Evolutionary conservation across 1,140 invertebrate species (phyloP).

Genomic region (Dufourea novaeangliae): DNA sequence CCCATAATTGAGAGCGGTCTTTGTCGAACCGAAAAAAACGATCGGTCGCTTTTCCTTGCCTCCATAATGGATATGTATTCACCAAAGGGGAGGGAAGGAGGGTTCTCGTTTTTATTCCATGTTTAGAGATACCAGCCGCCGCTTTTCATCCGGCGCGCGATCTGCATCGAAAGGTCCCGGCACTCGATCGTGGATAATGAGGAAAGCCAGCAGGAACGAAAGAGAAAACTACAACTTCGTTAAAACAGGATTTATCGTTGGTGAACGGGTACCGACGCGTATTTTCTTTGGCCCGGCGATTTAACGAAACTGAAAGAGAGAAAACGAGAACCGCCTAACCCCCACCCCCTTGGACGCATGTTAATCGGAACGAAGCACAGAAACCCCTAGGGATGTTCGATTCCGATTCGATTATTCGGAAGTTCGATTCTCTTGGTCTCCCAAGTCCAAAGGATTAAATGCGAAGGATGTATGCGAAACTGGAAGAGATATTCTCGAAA

Average conservation of each 20-base stretch:
- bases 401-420: too few species aligned
- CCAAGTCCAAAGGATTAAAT: too few species aligned
- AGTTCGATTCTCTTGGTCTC: too few species aligned
- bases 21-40: slow-evolving; percentile 29
- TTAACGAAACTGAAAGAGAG: slow-evolving; percentile 35
- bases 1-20: slow-evolving; percentile 42
- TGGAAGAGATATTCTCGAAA: too few species aligned
- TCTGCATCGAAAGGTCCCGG: slow-evolving; percentile 46
- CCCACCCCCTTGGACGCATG: background rate
- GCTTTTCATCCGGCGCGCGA: slow-evolving; percentile 37
- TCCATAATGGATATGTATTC: slow-evolving; percentile 40
- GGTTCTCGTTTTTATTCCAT: slow-evolving; percentile 44
- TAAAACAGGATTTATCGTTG: slow-evolving; percentile 45
- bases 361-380: slow-evolving; percentile 1
- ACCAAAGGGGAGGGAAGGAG: background rate
- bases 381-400: too few species aligned
- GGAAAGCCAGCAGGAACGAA: slow-evolving; percentile 23
- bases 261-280: slow-evolving; percentile 5
- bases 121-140: slow-evolving; percentile 26
- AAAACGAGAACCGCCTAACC: background rate
- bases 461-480: too few species aligned
- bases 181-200: slow-evolving; percentile 49
- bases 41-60: slow-evolving; percentile 29
- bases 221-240: slow-evolving; percentile 46
- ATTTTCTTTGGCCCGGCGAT: slow-evolving; percentile 26